Evolutionary conservation across 2,797 vertebrate species (phyloP).

Genomic region (Gymnocypris eckloni): DNA sequence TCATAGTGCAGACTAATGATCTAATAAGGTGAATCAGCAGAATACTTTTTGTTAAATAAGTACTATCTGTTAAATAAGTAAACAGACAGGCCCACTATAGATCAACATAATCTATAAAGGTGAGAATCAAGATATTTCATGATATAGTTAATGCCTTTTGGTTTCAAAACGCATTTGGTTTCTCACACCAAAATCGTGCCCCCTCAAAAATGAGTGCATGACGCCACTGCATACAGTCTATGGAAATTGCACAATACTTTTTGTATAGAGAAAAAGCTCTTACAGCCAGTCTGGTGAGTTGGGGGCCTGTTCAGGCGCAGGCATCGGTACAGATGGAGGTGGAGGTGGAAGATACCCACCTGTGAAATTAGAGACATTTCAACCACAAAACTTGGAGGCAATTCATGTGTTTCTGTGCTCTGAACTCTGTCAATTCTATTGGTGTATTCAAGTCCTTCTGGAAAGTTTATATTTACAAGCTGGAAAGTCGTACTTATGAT

Average conservation of each 20-base stretch:
- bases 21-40: neutral
- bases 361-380: constrained; percentile 50
- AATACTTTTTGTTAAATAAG: neutral
- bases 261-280: constrained; percentile 36
- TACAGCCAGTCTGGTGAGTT: constrained; percentile 77
- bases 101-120: too few relatives aligned
- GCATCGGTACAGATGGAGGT: constrained; percentile 68
- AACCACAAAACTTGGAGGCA: neutral
- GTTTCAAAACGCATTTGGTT: too few relatives aligned
- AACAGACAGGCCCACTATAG: too few relatives aligned
- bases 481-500: neutral
- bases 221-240: too few relatives aligned
- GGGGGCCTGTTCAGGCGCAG: constrained; percentile 66
- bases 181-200: too few relatives aligned
- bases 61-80: too few relatives aligned
- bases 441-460: neutral
- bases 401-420: neutral
- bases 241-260: too few relatives aligned
- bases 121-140: too few relatives aligned
- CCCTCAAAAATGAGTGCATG: too few relatives aligned
- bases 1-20: neutral
- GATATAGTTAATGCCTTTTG: too few relatives aligned
- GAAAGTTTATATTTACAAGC: neutral
- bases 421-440: neutral
- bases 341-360: constrained; percentile 81